Evolutionary conservation across 2,888 invertebrate species (phyloP), one percentile per base, ranked within the genome.

Genomic region (Tenthredo mesomela): DNA sequence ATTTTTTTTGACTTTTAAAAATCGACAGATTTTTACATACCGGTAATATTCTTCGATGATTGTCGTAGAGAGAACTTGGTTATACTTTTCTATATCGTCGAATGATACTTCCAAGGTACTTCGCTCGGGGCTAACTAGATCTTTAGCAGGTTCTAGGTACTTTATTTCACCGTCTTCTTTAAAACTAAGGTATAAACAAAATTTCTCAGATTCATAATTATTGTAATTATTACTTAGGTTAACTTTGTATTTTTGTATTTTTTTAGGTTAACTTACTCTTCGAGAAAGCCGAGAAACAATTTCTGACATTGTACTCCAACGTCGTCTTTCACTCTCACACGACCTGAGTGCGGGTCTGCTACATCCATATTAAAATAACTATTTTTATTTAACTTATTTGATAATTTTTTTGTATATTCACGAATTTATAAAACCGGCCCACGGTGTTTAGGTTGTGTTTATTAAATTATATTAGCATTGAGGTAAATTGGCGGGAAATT

Each of bases 11-110:
- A n/a, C n/a, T n/a, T n/a, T n/a, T n/a, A n/a, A n/a, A n/a, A n/a
- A n/a, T n/a, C n/a, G n/a, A n/a, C n/a, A n/a, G n/a, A n/a, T n/a
- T n/a, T n/a, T n/a, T 29, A 85, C 85, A 86, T 90, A 96, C 96
- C 96, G 94, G 93, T 97, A 99, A 93, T 98, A 99, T 93, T 99
- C 99, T 93, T 99, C 98, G 88, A 98, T 96, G 25, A 99, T 97
- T 5, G 98, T 97, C 0, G 97, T 98, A 0, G 98, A 97, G 84
- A 99, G 94, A 91, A 97, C 97, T 93, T 98, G 98, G 93, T 99
- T 99, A 92, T 97, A 98, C 88, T 96, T 96, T 92, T 99, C 98
- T 1, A 99, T 96, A 95, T 99, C 99, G 90, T 97, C 97, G 92
- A 98, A 99, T 92, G 97, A 98, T 18, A 99, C 96, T 94, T 97